Conservation (phyloP, 2,888 invertebrate genomes). For the Nudaria mundana region DNA sequence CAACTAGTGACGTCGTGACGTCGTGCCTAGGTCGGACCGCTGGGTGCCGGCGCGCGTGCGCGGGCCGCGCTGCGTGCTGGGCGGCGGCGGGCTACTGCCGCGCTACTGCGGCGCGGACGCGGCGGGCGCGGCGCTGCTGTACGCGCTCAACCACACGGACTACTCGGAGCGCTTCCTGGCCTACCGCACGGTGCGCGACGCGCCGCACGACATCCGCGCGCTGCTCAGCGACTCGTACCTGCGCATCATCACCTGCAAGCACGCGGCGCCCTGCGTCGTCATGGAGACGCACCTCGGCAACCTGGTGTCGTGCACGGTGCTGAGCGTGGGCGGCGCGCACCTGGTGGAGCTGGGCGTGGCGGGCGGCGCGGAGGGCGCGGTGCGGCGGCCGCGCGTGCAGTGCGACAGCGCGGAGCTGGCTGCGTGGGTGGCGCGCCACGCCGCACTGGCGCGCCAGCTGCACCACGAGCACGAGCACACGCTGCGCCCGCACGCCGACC, state of each 20-base stretch:
- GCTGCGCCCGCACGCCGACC: slow-evolving; percentile 62
- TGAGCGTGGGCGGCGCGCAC: slow-evolving; percentile 78
- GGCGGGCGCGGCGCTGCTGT: slow-evolving; percentile 88
- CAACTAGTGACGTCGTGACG: too few species aligned
- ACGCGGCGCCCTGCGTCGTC: slow-evolving; percentile 76
- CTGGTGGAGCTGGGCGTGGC: slow-evolving; percentile 86
- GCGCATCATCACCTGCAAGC: slow-evolving; percentile 85
- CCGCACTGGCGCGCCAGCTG: slow-evolving; percentile 93
- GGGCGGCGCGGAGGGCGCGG: slow-evolving; percentile 57
- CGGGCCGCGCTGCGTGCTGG: slow-evolving; percentile 85
- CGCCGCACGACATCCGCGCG: slow-evolving; percentile 90
- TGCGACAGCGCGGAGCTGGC: slow-evolving; percentile 88
- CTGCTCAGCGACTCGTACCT: slow-evolving; percentile 88
- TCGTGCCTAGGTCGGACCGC: slow-evolving; percentile 82
- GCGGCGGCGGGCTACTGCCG: slow-evolving; percentile 92
- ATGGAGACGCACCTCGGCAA: slow-evolving; percentile 84
- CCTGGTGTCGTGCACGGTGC: slow-evolving; percentile 84
- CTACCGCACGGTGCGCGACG: slow-evolving; percentile 88
- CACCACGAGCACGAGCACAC: slow-evolving; percentile 91
- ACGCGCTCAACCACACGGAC: slow-evolving; percentile 86
- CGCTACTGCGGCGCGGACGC: slow-evolving; percentile 86
- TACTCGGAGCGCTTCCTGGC: slow-evolving; percentile 90
- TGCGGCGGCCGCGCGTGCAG: slow-evolving; percentile 88
- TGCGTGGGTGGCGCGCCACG: slow-evolving; percentile 87
- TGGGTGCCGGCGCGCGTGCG: slow-evolving; percentile 85